Evolutionary conservation across 2,113 vertebrate species (phyloP).

Genomic region (Pristiophorus japonicus): DNA sequence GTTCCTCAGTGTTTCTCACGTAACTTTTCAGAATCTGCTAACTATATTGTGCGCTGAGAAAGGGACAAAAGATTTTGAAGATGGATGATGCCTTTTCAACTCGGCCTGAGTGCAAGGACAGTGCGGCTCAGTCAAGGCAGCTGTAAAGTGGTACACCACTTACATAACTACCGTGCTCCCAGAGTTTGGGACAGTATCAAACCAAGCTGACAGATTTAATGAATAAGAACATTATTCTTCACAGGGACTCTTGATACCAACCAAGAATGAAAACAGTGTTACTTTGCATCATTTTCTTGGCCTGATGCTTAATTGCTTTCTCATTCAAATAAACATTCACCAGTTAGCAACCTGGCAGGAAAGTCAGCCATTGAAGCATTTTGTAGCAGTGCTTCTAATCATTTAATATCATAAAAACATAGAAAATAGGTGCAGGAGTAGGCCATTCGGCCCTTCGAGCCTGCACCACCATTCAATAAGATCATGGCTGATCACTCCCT

Average conservation of each 20-base stretch:
- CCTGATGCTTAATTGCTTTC: not conserved
- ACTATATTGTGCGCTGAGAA: not conserved
- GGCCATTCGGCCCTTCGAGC: no score
- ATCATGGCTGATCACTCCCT: no score
- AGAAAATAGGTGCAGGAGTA: no score
- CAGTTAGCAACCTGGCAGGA: not conserved
- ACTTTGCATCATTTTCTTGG: not conserved
- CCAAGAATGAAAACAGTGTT: not conserved
- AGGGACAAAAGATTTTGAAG: not conserved
- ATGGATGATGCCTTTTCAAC: not conserved
- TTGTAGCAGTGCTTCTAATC: not conserved
- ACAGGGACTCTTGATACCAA: not conserved
- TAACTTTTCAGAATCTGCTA: not conserved
- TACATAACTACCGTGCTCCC: not conserved
- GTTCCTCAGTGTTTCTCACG: not conserved
- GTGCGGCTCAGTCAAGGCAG: not conserved
- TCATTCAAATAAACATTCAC: not conserved
- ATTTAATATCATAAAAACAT: not conserved
- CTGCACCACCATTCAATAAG: no score
- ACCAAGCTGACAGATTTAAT: not conserved
- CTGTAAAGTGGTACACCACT: not conserved
- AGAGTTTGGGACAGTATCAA: not conserved
- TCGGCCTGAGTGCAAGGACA: not conserved
- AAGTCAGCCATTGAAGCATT: no score
- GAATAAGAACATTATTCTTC: not conserved